Conservation (phyloP, 2,113 vertebrate species). For the Pithys albifrons region DNA sequence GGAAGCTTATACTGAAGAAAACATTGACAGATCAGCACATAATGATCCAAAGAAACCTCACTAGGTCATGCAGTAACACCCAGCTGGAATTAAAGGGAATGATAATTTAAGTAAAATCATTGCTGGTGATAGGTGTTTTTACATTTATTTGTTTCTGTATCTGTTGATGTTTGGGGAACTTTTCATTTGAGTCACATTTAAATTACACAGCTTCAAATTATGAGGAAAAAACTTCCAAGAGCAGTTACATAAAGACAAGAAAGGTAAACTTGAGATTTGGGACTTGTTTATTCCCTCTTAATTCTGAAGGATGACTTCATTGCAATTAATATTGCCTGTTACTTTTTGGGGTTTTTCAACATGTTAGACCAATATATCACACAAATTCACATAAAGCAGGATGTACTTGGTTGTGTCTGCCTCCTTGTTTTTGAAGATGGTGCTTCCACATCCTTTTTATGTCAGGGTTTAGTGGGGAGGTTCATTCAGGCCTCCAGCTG, state of each 20-base stretch:
- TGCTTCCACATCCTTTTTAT: neutral
- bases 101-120: neutral
- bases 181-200: neutral
- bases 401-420: neutral
- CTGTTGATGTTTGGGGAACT: neutral
- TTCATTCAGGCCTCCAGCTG: neutral
- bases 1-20: neutral
- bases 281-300: neutral
- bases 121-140: neutral
- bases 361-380: neutral
- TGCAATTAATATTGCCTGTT: neutral
- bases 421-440: neutral
- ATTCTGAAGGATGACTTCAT: neutral
- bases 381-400: neutral
- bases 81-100: neutral
- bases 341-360: neutral
- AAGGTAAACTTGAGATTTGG: neutral
- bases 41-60: neutral
- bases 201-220: neutral
- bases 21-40: neutral
- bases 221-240: neutral
- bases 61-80: neutral
- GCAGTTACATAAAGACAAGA: neutral
- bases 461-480: neutral
- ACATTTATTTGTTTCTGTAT: neutral